phyloP scores from a whole-genome alignment of 1,140 invertebrate genomes.

The Paracyclopina nana region DNA sequence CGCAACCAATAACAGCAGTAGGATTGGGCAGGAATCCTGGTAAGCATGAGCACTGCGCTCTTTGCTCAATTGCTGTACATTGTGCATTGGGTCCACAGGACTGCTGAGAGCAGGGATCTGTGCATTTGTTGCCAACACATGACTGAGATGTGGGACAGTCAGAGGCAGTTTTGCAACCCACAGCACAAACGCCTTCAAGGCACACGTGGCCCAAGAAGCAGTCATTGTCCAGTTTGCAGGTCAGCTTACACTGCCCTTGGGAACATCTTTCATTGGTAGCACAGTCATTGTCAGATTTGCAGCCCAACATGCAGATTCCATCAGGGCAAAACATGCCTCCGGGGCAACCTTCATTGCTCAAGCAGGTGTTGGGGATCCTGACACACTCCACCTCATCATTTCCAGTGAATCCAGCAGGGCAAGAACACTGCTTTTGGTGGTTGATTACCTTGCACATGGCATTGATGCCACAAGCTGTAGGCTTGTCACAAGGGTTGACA shows the following conservation, averaged over 20 bases:
- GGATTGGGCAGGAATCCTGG: constrained; percentile 58
- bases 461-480: constrained; percentile 66
- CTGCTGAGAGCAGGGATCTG: constrained; percentile 27
- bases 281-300: constrained; percentile 54
- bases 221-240: constrained; percentile 68
- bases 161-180: constrained; percentile 62
- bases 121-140: constrained; percentile 42
- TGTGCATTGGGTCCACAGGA: constrained; percentile 43
- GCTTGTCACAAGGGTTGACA: constrained; percentile 27
- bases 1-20: constrained; percentile 48
- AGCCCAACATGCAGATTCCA: constrained; percentile 52
- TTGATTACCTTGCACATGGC: constrained; percentile 60
- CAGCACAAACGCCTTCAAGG: constrained; percentile 55
- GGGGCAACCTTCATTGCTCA: constrained; percentile 42
- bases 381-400: constrained; percentile 63
- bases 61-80: constrained; percentile 54
- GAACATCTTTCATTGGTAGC: constrained; percentile 77
- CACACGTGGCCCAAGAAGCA: constrained; percentile 78
- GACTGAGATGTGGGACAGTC: constrained; percentile 63
- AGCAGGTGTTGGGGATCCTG: constrained; percentile 45
- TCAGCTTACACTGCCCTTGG: constrained; percentile 53
- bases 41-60: constrained; percentile 55
- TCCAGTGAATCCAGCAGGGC: constrained; percentile 63
- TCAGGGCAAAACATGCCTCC: constrained; percentile 46
- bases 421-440: constrained; percentile 61